Evolutionary conservation across 2,888 invertebrate species (phyloP), one percentile per base, ranked within the genome.

Genomic region (Hypomecis punctinalis): DNA sequence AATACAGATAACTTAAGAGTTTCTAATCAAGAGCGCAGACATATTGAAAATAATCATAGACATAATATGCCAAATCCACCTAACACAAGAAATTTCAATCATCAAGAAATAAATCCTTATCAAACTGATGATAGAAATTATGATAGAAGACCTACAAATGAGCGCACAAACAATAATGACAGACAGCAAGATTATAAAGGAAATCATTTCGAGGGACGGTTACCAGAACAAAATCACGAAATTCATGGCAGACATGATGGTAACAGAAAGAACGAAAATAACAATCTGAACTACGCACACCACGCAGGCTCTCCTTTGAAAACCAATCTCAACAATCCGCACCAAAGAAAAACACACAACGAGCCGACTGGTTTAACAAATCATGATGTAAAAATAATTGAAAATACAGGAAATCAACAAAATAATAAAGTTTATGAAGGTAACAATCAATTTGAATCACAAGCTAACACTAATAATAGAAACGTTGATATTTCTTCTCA

Each of bases 11-110:
- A 52, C 35, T 39, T 53, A 10, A 53, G 35, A 39, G 39, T 1
- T 9, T 57, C 61, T n/a, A 57, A 42, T 13, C 65, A 61, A 49
- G 65, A 53, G 11, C 51, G 65, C 3, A 47, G 65, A 13, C 65
- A 66, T 45, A 58, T 66, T 42, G 61, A 58, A 2, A 45, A 52
- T 5, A 47, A 53, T 39, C 45, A 39, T 0, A 58, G 57, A 60
- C 23, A 33, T 42, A 57, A 65, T 47, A 5, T 43, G 43, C 64
- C 52, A 10, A 55, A 51, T 13, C 51, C 5, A 36, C 58, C 36
- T 7, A 47, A 11, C 48, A 35, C 40, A 45, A 46, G 33, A 36
- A 53, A 60, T 36, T 51, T 40, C 5, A 37, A 61, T 9, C 7
- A 56, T 35, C 46, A 23, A 36, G 47, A 53, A 42, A 0, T 9